Conservation (phyloP, 1,140 invertebrate species). For the Bombus fervidus region DNA sequence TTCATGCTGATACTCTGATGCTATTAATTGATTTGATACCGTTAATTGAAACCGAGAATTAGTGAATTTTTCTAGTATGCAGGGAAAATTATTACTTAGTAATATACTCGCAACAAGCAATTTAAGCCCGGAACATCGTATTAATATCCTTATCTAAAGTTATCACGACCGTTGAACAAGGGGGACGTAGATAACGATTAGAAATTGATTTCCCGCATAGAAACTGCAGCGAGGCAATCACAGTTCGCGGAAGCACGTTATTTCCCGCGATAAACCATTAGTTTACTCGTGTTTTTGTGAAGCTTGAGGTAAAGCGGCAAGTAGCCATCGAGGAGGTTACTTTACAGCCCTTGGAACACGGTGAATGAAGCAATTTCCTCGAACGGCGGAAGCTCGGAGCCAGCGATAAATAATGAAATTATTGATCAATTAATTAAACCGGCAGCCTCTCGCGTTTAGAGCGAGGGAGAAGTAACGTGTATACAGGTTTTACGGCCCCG, state of each 20-base stretch:
- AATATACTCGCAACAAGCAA: not conserved
- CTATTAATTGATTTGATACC: no score
- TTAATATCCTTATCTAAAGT: not conserved
- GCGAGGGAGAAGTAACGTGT: not conserved
- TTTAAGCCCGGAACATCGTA: not conserved
- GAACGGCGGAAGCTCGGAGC: constrained; percentile 6
- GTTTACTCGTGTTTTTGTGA: not conserved
- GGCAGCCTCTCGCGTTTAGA: not conserved
- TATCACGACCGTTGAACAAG: not conserved
- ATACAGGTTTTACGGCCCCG: constrained; percentile 35
- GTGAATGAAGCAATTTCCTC: constrained; percentile 28
- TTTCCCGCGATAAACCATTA: not conserved
- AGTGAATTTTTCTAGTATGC: no score
- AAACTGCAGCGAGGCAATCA: not conserved
- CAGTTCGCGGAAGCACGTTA: not conserved
- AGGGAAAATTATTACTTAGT: no score
- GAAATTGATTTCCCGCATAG: constrained; percentile 1
- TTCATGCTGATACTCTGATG: no score
- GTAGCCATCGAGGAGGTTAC: not conserved
- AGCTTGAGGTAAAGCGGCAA: not conserved
- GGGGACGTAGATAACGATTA: not conserved
- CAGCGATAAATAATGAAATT: constrained; percentile 39
- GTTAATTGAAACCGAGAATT: no score
- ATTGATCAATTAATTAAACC: constrained; percentile 44
- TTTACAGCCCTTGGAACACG: not conserved